Base-by-base conservation (phyloP, 2,888 invertebrate species). In the Drosophila suboccidentalis region DNA sequence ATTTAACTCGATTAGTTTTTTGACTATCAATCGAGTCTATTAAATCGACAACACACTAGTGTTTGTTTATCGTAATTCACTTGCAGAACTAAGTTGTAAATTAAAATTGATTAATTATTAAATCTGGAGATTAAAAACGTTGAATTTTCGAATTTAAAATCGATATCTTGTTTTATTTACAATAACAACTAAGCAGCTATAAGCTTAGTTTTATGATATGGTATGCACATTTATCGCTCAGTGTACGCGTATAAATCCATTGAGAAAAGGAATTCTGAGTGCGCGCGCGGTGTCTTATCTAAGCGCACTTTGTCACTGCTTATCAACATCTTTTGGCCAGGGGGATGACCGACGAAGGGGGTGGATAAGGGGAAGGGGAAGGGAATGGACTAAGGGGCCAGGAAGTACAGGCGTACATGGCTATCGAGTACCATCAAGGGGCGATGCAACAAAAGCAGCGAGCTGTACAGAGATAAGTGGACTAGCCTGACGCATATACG, bases 281-380 rank as follows among this genome's bases (percentile, higher is more conserved):
- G 69, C 51, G 57, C 65, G 64, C 70, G 65, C 53, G 49, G 34
- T 13, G 34, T 59, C 71, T 78, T 78, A 81, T 80, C 71, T 77
- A 75, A 80, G 76, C 66, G 75, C 82, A 89, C 80, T 90, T 89
- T 80, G 90, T 82, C 90, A 82, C 83, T 78, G 90, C 90, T 90
- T 89, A 89, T 89, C 89, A 90, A 61, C 82, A 89, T 83, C 80
- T 77, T 57, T 44, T 50, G 39, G 57, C 65, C 57, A 54, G 32
- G 44, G 41, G 41, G 46, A 17, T 34, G 58, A 47, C 19, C 26
- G 26, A 26, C 26, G 5, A 17, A 32, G 51, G 4, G 17, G 19
- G 19, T n/a, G 36, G 22, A 3, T 4, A 22, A 8, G 9, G 4
- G 9, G 22, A 43, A 17, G 17, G 44, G 15, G 22, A 10, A 17